Conservation (phyloP, 2,888 invertebrate species). For the Coleophora deauratella region DNA sequence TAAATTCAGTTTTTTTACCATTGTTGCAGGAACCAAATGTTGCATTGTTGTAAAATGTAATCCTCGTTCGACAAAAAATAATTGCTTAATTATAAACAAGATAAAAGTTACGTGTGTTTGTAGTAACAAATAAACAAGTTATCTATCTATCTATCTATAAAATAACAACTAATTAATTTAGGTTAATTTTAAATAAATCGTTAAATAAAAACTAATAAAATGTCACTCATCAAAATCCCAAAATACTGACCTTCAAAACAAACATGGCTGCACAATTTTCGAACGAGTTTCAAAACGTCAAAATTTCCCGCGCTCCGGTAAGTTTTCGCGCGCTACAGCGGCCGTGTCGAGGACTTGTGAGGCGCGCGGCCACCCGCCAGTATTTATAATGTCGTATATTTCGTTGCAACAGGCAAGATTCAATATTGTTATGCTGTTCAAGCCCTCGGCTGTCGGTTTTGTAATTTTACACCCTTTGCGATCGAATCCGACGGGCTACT, state of each 20-base stretch:
- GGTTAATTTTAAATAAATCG: too few relatives aligned
- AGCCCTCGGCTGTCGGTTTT: constrained; percentile 45
- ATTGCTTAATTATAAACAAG: too few relatives aligned
- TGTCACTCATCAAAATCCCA: too few relatives aligned
- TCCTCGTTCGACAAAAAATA: too few relatives aligned
- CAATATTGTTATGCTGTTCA: constrained; percentile 60
- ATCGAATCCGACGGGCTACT: constrained; percentile 4
- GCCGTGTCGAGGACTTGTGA: constrained; percentile 42
- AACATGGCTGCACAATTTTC: constrained; percentile 46
- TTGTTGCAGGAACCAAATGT: too few relatives aligned
- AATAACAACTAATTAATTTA: too few relatives aligned
- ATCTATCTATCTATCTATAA: too few relatives aligned
- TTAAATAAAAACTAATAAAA: too few relatives aligned
- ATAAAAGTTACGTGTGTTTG: too few relatives aligned
- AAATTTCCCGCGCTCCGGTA: constrained; percentile 43
- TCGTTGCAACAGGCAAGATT: constrained; percentile 41
- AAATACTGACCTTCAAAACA: constrained; percentile 59
- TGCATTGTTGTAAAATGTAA: too few relatives aligned
- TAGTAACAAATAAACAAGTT: too few relatives aligned
- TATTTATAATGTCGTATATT: constrained; percentile 66
- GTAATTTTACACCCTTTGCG: constrained; percentile 50
- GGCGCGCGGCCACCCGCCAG: constrained; percentile 35
- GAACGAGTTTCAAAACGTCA: constrained; percentile 36
- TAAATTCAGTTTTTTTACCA: too few relatives aligned
- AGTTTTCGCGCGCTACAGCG: constrained; percentile 40